A percentile compares a stretch with the other conserved stretches of the same genome.
These are phyloP conservation scores for Conger conger DNA, from an alignment of 2,113 vertebrate genomes.

Conservation along the genomic window DNA sequence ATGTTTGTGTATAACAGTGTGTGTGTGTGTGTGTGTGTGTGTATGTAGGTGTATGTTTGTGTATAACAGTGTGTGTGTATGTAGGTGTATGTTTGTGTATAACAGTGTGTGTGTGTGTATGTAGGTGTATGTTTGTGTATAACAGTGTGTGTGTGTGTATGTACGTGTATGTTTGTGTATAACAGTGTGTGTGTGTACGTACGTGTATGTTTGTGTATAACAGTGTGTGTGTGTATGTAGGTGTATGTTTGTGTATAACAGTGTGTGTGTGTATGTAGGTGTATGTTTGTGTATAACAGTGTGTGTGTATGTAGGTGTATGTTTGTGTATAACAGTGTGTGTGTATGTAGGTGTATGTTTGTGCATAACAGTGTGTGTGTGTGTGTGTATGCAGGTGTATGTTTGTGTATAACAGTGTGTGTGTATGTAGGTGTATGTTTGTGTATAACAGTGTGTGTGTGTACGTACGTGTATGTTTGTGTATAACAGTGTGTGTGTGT, in stretches of 20 bases:
- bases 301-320: no score
- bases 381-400: background rate
- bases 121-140: conserved; percentile 4
- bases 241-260: background rate
- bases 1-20: no score
- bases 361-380: background rate
- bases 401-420: background rate
- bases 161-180: no score
- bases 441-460: background rate
- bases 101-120: conserved; percentile 6
- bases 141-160: background rate
- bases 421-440: conserved; percentile 15
- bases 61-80: background rate
- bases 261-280: background rate
- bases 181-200: no score
- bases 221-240: background rate
- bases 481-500: no score
- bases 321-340: no score
- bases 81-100: background rate
- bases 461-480: background rate
- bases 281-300: background rate
- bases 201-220: background rate
- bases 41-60: background rate
- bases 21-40: background rate
- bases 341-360: background rate